Evolutionary conservation across 2,797 vertebrate species (phyloP).

Genomic region (Semaprochilodus insignis): DNA sequence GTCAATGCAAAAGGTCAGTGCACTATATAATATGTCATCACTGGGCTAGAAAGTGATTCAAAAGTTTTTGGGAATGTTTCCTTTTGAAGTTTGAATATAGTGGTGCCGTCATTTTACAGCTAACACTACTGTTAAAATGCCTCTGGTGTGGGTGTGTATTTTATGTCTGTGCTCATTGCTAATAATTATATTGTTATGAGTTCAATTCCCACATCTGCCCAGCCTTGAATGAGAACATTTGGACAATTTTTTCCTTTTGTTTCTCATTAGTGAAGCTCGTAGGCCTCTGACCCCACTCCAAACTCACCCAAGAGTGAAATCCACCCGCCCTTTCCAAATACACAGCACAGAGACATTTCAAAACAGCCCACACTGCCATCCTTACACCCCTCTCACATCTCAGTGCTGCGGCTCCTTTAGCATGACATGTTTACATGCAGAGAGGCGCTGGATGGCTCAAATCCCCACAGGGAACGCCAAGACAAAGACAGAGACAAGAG

Average conservation of each 20-base stretch:
- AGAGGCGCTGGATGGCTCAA: slow-evolving; percentile 27
- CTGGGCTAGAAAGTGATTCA: neutral
- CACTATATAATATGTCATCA: neutral
- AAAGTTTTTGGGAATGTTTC: neutral
- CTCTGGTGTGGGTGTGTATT: neutral
- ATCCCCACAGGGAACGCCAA: slow-evolving; percentile 27
- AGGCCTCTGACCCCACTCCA: slow-evolving; percentile 36
- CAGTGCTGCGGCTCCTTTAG: slow-evolving; percentile 26
- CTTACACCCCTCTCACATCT: slow-evolving; percentile 36
- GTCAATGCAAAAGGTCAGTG: neutral
- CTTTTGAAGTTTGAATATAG: neutral
- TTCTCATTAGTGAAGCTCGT: slow-evolving; percentile 52
- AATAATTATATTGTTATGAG: slow-evolving; percentile 15
- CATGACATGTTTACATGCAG: slow-evolving; percentile 50
- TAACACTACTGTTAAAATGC: too few relatives aligned
- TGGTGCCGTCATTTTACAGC: neutral
- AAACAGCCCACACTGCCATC: slow-evolving; percentile 23
- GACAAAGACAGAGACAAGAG: slow-evolving; percentile 35
- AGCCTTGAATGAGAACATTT: slow-evolving; percentile 34
- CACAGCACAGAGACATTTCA: slow-evolving; percentile 12
- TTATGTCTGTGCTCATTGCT: neutral
- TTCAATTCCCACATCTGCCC: slow-evolving; percentile 13
- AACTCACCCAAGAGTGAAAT: slow-evolving; percentile 33
- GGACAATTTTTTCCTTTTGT: slow-evolving; percentile 41
- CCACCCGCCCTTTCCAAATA: neutral